phyloP scores from a whole-genome alignment of 30 jellyfish, hydroid and myxozoan genomes.

The Phacellophora camtschatica region DNA sequence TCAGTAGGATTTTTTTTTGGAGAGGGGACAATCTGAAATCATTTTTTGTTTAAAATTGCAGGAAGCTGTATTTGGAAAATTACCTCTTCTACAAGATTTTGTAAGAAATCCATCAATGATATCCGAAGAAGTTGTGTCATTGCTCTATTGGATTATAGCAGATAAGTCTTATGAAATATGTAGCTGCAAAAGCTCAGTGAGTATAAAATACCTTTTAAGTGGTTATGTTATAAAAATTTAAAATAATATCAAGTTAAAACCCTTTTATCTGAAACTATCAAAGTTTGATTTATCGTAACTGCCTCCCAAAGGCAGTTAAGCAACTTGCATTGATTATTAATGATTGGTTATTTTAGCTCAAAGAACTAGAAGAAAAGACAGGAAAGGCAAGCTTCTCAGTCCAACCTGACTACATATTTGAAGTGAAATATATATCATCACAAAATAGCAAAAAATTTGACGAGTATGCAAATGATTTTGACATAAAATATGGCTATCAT shows the following conservation, averaged over 20 bases:
- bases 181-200: slow-evolving; percentile 56
- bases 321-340: too few relatives aligned
- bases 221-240: not conserved
- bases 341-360: slow-evolving; percentile 24
- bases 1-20: too few relatives aligned
- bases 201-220: not conserved
- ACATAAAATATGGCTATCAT: slow-evolving; percentile 79
- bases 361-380: slow-evolving; percentile 56
- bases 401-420: slow-evolving; percentile 81
- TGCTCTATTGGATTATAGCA: slow-evolving; percentile 63
- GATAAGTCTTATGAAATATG: slow-evolving; percentile 33
- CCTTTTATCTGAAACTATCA: not conserved
- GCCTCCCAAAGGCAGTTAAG: too few relatives aligned
- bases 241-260: not conserved
- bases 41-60: not conserved
- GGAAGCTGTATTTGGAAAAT: slow-evolving; percentile 6
- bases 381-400: slow-evolving; percentile 74
- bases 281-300: too few relatives aligned
- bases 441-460: slow-evolving; percentile 60
- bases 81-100: slow-evolving; percentile 42
- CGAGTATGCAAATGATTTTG: slow-evolving; percentile 44
- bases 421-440: slow-evolving; percentile 59
- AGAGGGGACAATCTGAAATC: too few relatives aligned
- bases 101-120: not conserved
- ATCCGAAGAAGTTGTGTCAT: slow-evolving; percentile 42